Evolutionary conservation across 2,113 vertebrate species (phyloP).

Genomic region (Andinoacara biseriatus): DNA sequence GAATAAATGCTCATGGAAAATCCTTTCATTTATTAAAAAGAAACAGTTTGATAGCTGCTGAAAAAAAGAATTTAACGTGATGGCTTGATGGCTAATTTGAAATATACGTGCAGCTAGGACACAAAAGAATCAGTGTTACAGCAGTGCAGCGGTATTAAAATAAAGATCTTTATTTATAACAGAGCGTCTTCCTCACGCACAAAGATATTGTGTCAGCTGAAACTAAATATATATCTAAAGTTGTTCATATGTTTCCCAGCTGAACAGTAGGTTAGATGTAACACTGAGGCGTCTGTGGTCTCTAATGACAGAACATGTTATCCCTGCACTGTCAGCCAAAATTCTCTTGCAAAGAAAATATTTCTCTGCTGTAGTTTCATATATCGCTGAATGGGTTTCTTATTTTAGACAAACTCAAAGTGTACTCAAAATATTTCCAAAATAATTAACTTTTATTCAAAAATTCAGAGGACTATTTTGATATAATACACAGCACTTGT

Average conservation of each 20-base stretch:
- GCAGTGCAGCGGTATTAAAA: background rate
- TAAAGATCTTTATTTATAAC: conserved; percentile 1
- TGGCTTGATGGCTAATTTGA: background rate
- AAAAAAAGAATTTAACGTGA: background rate
- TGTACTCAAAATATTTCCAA: background rate
- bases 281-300: background rate
- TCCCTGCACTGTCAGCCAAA: conserved; percentile 29
- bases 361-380: conserved; percentile 13
- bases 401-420: background rate
- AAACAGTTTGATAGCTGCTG: background rate
- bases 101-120: background rate
- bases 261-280: conserved; percentile 5
- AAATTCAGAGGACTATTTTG: background rate
- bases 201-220: conserved; percentile 24
- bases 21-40: background rate
- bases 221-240: conserved; percentile 18
- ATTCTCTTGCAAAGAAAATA: background rate
- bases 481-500: background rate
- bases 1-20: background rate
- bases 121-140: background rate
- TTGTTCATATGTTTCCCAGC: conserved; percentile 1
- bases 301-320: conserved; percentile 23
- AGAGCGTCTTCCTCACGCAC: background rate
- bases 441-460: background rate
- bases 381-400: conserved; percentile 29